A percentile compares a stretch with the other conserved stretches of the same genome.
Evolutionary conservation across 2,888 invertebrate genomes (phyloP).

Genomic region (Sussaba pulchella): DNA sequence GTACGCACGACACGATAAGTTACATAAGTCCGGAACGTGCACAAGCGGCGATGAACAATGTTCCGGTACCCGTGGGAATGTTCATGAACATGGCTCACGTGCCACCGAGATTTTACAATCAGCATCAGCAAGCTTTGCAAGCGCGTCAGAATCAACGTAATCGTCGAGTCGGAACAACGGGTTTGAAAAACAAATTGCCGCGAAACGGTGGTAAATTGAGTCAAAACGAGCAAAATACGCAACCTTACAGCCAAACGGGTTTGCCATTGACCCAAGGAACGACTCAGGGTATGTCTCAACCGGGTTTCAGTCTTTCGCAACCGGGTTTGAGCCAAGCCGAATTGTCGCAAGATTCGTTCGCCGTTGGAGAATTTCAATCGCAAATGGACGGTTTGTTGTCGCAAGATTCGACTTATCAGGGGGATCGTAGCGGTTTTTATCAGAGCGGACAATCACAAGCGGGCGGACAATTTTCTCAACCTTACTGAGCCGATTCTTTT

Average conservation of each 20-base stretch:
- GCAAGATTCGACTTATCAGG: conserved; percentile 95
- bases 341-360: conserved; percentile 92
- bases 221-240: conserved; percentile 91
- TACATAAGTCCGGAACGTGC: conserved; percentile 95
- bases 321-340: conserved; percentile 89
- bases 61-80: conserved; percentile 98
- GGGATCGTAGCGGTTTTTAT: conserved; percentile 87
- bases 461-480: conserved; percentile 88
- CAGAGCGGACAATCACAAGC: conserved; percentile 85
- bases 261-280: conserved; percentile 84
- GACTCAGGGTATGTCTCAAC: conserved; percentile 90
- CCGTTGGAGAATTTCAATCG: conserved; percentile 94
- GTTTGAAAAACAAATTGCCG: conserved; percentile 76
- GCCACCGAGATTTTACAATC: conserved; percentile 91
- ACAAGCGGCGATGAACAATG: conserved; percentile 90
- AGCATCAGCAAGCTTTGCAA: conserved; percentile 89
- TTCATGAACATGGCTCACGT: conserved; percentile 95
- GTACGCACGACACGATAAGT: conserved; percentile 95
- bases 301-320: conserved; percentile 89
- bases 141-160: conserved; percentile 85
- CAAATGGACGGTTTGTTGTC: conserved; percentile 98
- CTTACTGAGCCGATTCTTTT: conserved; percentile 86
- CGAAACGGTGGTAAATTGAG: conserved; percentile 84
- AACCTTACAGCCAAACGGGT: conserved; percentile 87
- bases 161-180: conserved; percentile 72